Base-by-base conservation (phyloP, 2,113 vertebrate genomes). In the Rhodinocichla rosea region DNA sequence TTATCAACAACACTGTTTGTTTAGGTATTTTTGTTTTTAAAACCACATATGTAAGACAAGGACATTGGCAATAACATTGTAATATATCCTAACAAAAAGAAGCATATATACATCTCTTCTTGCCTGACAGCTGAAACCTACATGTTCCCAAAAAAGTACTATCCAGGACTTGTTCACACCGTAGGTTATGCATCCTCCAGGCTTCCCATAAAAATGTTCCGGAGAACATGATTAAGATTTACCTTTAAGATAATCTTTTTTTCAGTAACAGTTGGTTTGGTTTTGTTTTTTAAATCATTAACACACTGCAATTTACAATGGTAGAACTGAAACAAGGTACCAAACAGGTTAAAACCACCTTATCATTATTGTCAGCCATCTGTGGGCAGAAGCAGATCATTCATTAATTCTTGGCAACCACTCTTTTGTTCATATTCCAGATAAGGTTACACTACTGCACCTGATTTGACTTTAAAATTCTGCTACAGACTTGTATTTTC, bases 201-300 rank as follows among this genome's bases (percentile, higher is more conserved):
- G 18, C 15, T 42, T 81, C 45, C 56, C 2, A 17, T 19, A 35
- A 73, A 89, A 24, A 39, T 56, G 16, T 55, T 79, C 42, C 24
- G 49, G 37, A 76, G 11, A 79, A 67, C 39, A 33, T 9, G 28
- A 8, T 3, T 78, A 22, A 82, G 13, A 71, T 78, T 78, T 77
- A 62, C 19, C 11, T 65, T 82, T 44, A 55, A 78, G 60, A 77
- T 15, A 81, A 19, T 47, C 12, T 1, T 3, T 81, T 60, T 44
- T 5, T 32, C 30, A 60, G 28, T 10, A 75, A 82, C 7, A 35
- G 30, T 55, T 37, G 10, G 1, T 14, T 24, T 2, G 0, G 3
- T 40, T 68, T 27, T 30, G 6, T 3, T 74, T 77, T 82, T 57
- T 3, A 16, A 63, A 76, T 50, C 18, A 74, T 53, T 77, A 65